Evolutionary conservation across 2,797 vertebrate species (phyloP), one percentile per base, ranked within the genome.

Genomic region (Petrocephalus sullivani): DNA sequence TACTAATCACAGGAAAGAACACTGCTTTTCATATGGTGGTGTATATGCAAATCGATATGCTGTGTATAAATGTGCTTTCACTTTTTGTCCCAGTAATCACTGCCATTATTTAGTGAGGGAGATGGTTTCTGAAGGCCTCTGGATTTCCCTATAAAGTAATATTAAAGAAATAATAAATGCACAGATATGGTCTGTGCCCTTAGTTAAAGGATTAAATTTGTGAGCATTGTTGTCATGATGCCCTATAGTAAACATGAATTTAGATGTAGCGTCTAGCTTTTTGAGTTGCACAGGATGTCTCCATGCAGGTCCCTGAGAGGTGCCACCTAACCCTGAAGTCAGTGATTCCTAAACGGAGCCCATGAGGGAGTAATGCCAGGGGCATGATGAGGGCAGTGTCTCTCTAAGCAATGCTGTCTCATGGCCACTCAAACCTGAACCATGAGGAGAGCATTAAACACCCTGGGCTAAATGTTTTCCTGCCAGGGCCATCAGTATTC

Each of bases 381-480:
- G 28, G 16, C 33, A 75, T 41, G 16, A 37, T 6, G 67, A 19
- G 67, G 67, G 67, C 64, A 2, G 53, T 53, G 23, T 28, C 83
- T 57, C n/a, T 54, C 21, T 33, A 56, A 85, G 83, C 53, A 97
- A 97, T 96, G 97, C 97, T 97, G 96, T 96, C 93, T 92, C 94
- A 91, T 95, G 96, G 95, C 96, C 95, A 75, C 67, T 41, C 67
- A 75, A 75, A 75, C 14, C 67, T 96, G 95, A 96, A 96, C 95
- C 94, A 96, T 91, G 82, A 95, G 89, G 95, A 95, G 96, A 96
- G 94, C 95, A 96, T 96, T 96, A 94, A 97, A 96, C 94, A 94
- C 95, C 88, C 93, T 97, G 94, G 94, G 93, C 96, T 96, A 96
- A 96, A 96, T 95, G 96, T 95, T 96, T 96, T 94, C 95, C 96